phyloP scores from a whole-genome alignment of 2,888 invertebrate species.

The Julus scanicus region DNA sequence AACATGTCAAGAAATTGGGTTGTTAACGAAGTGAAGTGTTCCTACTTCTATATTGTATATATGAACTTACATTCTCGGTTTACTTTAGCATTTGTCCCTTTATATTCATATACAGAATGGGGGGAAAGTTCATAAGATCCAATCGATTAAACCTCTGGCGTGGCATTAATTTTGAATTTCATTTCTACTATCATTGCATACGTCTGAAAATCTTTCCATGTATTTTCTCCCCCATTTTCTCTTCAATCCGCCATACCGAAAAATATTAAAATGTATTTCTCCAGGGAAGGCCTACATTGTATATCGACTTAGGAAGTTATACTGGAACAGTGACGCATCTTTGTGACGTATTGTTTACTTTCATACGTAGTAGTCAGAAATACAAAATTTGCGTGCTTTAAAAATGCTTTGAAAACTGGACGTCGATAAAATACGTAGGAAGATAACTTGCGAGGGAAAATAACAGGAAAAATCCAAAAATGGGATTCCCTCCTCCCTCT shows the following conservation, averaged over 20 bases:
- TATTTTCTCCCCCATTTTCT: background rate
- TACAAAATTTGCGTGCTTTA: too few relatives aligned
- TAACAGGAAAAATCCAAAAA: too few relatives aligned
- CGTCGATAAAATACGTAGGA: too few relatives aligned
- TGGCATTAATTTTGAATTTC: constrained; percentile 19
- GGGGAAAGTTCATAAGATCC: background rate
- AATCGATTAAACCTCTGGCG: constrained; percentile 13
- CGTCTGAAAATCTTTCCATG: background rate
- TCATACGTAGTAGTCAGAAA: too few relatives aligned
- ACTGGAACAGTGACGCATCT: too few relatives aligned
- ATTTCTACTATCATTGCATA: constrained; percentile 34
- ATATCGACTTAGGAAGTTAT: background rate
- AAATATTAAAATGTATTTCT: background rate
- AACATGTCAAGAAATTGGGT: background rate
- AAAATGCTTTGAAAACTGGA: too few relatives aligned
- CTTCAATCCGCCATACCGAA: background rate
- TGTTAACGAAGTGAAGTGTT: background rate
- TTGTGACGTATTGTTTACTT: too few relatives aligned
- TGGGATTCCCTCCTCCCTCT: too few relatives aligned
- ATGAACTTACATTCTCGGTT: background rate
- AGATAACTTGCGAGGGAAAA: too few relatives aligned
- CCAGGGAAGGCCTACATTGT: background rate
- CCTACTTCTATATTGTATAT: background rate
- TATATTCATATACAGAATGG: background rate
- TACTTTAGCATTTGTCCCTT: background rate